These are phyloP conservation scores for Beaufortia kweichowensis DNA, from an alignment of 2,113 vertebrate species.

Conservation along the genomic window DNA sequence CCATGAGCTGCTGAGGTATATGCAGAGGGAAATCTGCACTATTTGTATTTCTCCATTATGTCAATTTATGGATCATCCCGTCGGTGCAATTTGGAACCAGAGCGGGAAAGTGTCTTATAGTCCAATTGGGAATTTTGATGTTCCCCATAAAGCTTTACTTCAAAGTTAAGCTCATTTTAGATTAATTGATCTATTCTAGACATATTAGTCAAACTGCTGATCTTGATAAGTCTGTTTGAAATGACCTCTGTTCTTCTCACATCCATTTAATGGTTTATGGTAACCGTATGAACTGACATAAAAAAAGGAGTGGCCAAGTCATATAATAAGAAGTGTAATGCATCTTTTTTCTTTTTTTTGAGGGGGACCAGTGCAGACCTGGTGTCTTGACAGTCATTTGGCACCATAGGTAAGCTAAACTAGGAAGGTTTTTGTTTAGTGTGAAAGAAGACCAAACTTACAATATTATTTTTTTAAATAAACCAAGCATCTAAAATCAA, in stretches of 20 bases:
- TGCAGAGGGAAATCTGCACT: not conserved
- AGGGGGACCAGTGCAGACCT: no score
- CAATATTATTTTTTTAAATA: not conserved
- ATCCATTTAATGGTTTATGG: slow-evolving; percentile 22
- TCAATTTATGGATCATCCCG: slow-evolving; percentile 42
- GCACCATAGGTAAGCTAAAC: no score
- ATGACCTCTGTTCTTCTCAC: slow-evolving; percentile 35
- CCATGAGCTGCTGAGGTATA: not conserved
- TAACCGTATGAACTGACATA: slow-evolving; percentile 26
- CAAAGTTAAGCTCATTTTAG: slow-evolving; percentile 43
- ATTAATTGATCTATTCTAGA: slow-evolving; percentile 44
- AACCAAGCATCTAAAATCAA: not conserved
- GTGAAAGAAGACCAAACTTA: not conserved
- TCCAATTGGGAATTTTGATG: slow-evolving; percentile 41
- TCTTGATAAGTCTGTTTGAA: slow-evolving; percentile 43
- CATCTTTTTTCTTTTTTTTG: not conserved
- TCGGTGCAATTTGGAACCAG: slow-evolving; percentile 31
- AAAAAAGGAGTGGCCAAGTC: slow-evolving; percentile 13
- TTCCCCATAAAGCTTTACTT: slow-evolving; percentile 40
- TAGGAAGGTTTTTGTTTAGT: no score
- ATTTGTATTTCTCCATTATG: slow-evolving; percentile 45
- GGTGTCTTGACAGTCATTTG: no score
- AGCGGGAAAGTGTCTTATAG: slow-evolving; percentile 42
- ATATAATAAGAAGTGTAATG: not conserved
- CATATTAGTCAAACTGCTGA: slow-evolving; percentile 44